phyloP scores from a whole-genome alignment of 64 coral and sea anemone species.

The Dendrophyllia cribrosa region DNA sequence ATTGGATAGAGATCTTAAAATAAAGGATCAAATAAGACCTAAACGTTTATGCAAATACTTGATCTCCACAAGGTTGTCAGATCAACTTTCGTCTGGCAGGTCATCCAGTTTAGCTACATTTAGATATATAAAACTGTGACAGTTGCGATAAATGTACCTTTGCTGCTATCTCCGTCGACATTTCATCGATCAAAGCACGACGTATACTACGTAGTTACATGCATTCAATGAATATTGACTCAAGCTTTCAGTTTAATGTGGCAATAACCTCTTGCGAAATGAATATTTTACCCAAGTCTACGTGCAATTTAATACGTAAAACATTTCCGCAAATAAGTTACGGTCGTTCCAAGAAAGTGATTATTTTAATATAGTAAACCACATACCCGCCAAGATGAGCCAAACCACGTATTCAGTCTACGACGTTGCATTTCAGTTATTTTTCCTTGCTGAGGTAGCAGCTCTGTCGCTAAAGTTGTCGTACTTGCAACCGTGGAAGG shows the following conservation, averaged over 20 bases:
- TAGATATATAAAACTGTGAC: no score
- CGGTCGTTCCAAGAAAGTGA: background rate
- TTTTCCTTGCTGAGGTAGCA: background rate
- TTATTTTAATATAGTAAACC: background rate
- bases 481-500: no score
- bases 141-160: no score
- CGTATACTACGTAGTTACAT: background rate
- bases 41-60: no score
- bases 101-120: no score
- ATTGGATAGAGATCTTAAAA: no score
- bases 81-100: no score
- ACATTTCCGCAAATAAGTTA: background rate
- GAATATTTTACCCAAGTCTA: no score
- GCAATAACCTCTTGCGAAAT: background rate
- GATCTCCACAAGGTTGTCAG: no score
- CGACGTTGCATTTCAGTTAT: background rate
- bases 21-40: no score
- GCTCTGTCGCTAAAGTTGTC: background rate
- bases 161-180: no score
- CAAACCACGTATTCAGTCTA: conserved; percentile 15
- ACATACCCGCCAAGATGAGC: conserved; percentile 20
- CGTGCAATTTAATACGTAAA: no score
- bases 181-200: background rate
- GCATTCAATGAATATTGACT: background rate
- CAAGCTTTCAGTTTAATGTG: background rate